Base-by-base conservation (phyloP, 1,140 invertebrate genomes). In the Saccostrea echinata region DNA sequence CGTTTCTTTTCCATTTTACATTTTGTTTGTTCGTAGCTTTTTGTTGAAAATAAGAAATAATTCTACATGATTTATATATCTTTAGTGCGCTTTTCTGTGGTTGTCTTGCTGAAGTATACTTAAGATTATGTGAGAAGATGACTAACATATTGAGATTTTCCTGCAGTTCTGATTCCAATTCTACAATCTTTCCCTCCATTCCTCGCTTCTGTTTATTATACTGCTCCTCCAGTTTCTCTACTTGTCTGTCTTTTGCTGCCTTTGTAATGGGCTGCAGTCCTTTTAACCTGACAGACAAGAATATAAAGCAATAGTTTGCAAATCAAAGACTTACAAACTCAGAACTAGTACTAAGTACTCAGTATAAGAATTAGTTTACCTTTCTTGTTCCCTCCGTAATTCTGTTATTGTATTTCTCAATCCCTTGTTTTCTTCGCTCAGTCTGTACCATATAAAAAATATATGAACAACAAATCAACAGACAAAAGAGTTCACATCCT, bases 111-210 rank as follows among this genome's bases (percentile, higher is more conserved):
- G 6, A 43, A 3, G 9, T 43, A 43, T 43, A 8, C 43, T 43
- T 43, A 6, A 43, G 9, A 43, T 43, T 8, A 43, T 9, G 9
- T 21, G 30, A 27, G 21, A 55, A 80, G 0, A 3, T 27, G 9
- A 84, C 86, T 76, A 16, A 88, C 86, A 55, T 52, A 24, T 88
- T 84, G 6, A 88, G 35, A 82, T 80, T 88, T 55, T 64, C 52
- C 55, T 88, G 84, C 13, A 88, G 55, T 82, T 88, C 87, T 55
- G 83, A 85, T 64, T 88, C 87, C 24, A 88, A 80, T 53, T 88
- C 87, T 9, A 55, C 71, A 52, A 88, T 88, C 80, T 88, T 88
- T 1, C 87, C 87, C 51, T 88, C 87, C 71, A 88, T 88, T 8
- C 87, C 87, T 64, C 30, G 80, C 35, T 88, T 88, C 30, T 88